Conservation (phyloP, 2,113 vertebrate genomes). For the Lampris megalopsis region DNA sequence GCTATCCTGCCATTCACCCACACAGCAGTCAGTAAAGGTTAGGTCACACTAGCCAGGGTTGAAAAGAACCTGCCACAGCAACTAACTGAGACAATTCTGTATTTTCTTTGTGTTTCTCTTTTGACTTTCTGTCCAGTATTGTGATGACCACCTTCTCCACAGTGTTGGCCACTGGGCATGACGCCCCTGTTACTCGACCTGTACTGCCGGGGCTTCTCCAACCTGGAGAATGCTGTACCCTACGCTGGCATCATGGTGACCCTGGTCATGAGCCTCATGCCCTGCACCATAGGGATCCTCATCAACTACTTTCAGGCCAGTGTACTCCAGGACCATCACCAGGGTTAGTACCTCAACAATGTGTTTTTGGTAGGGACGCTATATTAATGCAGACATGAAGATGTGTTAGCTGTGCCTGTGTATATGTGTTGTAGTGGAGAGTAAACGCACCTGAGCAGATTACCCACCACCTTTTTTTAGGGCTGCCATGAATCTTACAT, state of each 20-base stretch:
- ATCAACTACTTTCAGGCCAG: slow-evolving; percentile 82
- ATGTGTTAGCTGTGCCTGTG: background rate
- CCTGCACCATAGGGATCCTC: slow-evolving; percentile 81
- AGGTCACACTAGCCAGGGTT: no score
- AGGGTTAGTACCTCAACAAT: slow-evolving; percentile 82
- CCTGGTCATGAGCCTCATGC: slow-evolving; percentile 79
- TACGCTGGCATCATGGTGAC: slow-evolving; percentile 78
- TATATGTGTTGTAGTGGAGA: no score
- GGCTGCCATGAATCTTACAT: no score
- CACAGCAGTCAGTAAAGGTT: no score
- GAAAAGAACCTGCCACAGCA: no score
- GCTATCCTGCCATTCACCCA: no score
- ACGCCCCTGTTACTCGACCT: slow-evolving; percentile 88
- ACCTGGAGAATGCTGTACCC: slow-evolving; percentile 80
- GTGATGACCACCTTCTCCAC: slow-evolving; percentile 88
- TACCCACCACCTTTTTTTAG: no score
- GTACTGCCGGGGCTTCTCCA: slow-evolving; percentile 81
- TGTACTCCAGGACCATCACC: slow-evolving; percentile 73
- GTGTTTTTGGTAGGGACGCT: background rate
- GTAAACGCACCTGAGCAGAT: no score
- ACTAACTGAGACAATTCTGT: no score
- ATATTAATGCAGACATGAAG: background rate
- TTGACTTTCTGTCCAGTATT: slow-evolving; percentile 75
- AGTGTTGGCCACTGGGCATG: slow-evolving; percentile 83
- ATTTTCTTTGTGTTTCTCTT: background rate